Base-by-base conservation (phyloP, 2,113 vertebrate genomes). In the Pelobates fuscus region DNA sequence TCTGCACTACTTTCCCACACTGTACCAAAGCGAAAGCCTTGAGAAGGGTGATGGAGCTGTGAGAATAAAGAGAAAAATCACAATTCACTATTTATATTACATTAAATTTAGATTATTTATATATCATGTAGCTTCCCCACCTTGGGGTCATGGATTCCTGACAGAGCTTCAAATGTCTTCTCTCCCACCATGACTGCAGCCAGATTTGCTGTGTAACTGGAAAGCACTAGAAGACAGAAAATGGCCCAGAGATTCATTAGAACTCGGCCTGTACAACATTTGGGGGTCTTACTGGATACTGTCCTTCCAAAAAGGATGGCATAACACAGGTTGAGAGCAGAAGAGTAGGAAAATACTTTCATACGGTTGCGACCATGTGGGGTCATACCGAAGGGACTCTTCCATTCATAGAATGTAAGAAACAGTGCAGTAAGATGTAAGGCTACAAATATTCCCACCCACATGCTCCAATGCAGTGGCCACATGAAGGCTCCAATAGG, bases 231-330 rank as follows among this genome's bases (percentile, higher is more conserved):
- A 80, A 99, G 88, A 84, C 96, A 98, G 88, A 99, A 98, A 78
- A 98, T 96, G 77, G 97, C 96, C 96, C 96, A 98, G 2, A 99
- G 94, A 86, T 97, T 98, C 97, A 99, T 97, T 76, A 99, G 90
- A 80, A 99, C 95, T 20, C 97, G 94, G 0, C 96, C 96, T 0
- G 97, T 97, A 90, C 95, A 95, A 80, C 96, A 98, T 81, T 98
- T 98, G 60, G 97, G 96, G 0, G 95, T 98, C 92, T 98, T 98
- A 87, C 96, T 98, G 85, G 95, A 95, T 1, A 94, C 95, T 0
- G 94, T 96, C 82, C 95, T 95, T 17, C 96, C 95, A 0, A 98
- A 99, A 73, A 98, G 93, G 79, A 98, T 98, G 84, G 97, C 94
- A 0, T 99, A 99, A 92, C 97, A 99, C 37, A 99, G 94, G 82